Evolutionary conservation across 2,888 invertebrate genomes (phyloP), one percentile per base, ranked within the genome.

Genomic region (Autographa pulchrina): DNA sequence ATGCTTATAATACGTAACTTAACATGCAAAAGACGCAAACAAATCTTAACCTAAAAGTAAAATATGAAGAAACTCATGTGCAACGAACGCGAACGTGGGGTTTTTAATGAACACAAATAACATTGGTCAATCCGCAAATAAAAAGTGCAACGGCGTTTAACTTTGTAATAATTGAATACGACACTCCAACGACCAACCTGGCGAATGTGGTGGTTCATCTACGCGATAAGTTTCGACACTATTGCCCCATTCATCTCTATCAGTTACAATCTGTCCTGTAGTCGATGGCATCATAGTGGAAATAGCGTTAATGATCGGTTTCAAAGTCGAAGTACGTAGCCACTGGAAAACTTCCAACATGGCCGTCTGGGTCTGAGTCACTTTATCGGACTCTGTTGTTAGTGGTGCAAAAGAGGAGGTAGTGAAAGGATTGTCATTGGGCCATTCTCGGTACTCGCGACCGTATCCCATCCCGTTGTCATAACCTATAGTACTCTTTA

Each of bases 101-200:
- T 80, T 76, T 82, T 72, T 82, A 85, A 82, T 83, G 77, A 89
- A 89, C 78, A 78, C 71, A 85, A 88, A 88, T 62, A 77, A 75
- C 67, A 73, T 71, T 70, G 84, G 76, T 82, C 68, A 88, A 92
- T 72, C 90, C 82, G 95, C 93, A 91, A 96, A 92, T 85, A 89
- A 94, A 87, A 94, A 92, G 86, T 96, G 94, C 91, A 94, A 89
- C 79, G 91, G 92, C 92, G 87, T 85, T 91, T 85, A 85, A 91
- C 90, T 91, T 89, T 89, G 90, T 89, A 89, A 76, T 76, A 89
- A 88, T 85, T 89, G 86, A 89, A 88, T 89, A 90, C 91, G 92
- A 91, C 92, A 93, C 92, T 94, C 93, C 93, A 88, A 93, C 94
- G 91, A 96, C 96, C 91, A 96, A 94, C 96, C 96, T 96, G 96